These are phyloP conservation scores for Drosophila mayaguana DNA, from an alignment of 2,888 invertebrate species.

Conservation along the genomic window DNA sequence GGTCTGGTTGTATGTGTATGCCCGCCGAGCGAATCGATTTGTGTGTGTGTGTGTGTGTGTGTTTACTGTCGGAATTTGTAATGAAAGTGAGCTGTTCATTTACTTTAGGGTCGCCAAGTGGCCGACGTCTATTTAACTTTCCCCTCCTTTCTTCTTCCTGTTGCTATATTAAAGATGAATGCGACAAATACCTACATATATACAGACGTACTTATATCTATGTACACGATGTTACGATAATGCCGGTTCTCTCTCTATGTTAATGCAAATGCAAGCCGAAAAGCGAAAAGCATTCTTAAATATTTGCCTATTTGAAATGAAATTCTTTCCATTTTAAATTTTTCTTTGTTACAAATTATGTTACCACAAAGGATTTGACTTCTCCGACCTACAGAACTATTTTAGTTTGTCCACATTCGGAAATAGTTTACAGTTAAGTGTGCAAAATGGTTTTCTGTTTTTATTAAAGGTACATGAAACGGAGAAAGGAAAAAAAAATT, in stretches of 20 bases:
- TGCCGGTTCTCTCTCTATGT: conserved; percentile 39
- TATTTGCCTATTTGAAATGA: neutral
- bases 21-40: conserved; percentile 25
- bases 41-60: conserved; percentile 51
- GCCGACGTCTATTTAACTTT: conserved; percentile 58
- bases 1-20: conserved; percentile 34
- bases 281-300: neutral
- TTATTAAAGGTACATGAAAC: neutral
- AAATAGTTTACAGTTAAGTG: conserved; percentile 57
- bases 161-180: neutral
- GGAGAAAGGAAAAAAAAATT: neutral
- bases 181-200: neutral
- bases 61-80: conserved; percentile 76
- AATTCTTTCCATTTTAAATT: no score
- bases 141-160: conserved; percentile 4
- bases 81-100: conserved; percentile 80
- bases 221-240: conserved; percentile 31
- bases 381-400: conserved; percentile 48
- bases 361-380: neutral
- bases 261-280: conserved; percentile 23
- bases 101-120: conserved; percentile 77
- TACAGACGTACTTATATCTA: neutral
- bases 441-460: conserved; percentile 68
- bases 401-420: neutral
- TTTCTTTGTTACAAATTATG: neutral